Evolutionary conservation across 2,113 vertebrate genomes (phyloP).

Genomic region (Orientallactaga bullata): DNA sequence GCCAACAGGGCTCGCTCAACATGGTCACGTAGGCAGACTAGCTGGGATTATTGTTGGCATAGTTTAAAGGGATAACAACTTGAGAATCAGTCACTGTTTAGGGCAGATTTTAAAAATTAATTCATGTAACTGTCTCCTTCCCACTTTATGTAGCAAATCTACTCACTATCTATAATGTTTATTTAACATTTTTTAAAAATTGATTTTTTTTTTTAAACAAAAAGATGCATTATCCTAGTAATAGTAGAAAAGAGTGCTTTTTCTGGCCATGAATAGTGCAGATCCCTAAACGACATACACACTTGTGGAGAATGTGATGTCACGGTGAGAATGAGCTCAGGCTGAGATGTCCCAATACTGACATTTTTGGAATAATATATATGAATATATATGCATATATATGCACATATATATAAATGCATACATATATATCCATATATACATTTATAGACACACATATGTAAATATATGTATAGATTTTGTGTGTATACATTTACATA

Average conservation of each 20-base stretch:
- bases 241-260: neutral
- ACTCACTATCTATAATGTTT: neutral
- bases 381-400: too few relatives aligned
- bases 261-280: too few relatives aligned
- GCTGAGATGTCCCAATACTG: neutral
- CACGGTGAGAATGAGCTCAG: neutral
- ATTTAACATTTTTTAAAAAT: neutral
- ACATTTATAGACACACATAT: too few relatives aligned
- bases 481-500: too few relatives aligned
- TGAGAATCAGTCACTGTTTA: neutral
- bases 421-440: too few relatives aligned
- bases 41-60: neutral
- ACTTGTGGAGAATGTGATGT: neutral
- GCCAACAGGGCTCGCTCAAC: neutral
- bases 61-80: neutral
- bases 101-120: neutral
- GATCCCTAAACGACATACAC: neutral
- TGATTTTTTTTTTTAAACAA: neutral
- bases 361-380: neutral
- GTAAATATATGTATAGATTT: too few relatives aligned
- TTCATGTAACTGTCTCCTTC: neutral
- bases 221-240: neutral
- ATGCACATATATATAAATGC: too few relatives aligned
- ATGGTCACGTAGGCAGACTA: rapidly evolving
- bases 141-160: neutral